Conservation (phyloP, 2,113 vertebrate species). For the Mesoclemmys tuberculata region DNA sequence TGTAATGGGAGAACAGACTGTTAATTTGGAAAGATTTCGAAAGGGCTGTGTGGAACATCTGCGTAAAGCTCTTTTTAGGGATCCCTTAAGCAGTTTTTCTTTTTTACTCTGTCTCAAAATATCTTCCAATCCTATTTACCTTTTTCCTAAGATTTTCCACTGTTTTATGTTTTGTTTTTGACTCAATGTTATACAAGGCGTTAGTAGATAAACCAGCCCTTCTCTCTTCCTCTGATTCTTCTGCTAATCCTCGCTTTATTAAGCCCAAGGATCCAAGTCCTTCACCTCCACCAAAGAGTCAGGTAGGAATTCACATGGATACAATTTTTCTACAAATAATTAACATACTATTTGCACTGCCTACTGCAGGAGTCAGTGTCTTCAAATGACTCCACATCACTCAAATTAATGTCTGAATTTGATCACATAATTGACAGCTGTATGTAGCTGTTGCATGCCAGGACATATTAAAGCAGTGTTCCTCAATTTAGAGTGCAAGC, state of each 20-base stretch:
- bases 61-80: not conserved
- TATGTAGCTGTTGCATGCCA: not conserved
- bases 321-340: not conserved
- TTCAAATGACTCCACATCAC: not conserved
- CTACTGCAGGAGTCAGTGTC: not conserved
- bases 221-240: slow-evolving; percentile 72
- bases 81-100: slow-evolving; percentile 7
- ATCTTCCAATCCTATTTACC: slow-evolving; percentile 58
- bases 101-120: slow-evolving; percentile 18
- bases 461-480: not conserved
- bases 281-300: slow-evolving; percentile 82
- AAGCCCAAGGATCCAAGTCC: slow-evolving; percentile 78
- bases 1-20: not conserved
- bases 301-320: slow-evolving; percentile 83
- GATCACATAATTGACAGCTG: not conserved
- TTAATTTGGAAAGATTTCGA: not conserved
- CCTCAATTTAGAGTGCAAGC: not conserved
- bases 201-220: slow-evolving; percentile 71
- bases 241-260: slow-evolving; percentile 78
- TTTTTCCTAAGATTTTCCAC: slow-evolving; percentile 43
- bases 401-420: not conserved
- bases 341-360: not conserved
- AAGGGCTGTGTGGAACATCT: not conserved
- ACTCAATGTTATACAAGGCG: slow-evolving; percentile 69
- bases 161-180: not conserved